Evolutionary conservation across 1,140 invertebrate species (phyloP).

Genomic region (Plutomurus gul): DNA sequence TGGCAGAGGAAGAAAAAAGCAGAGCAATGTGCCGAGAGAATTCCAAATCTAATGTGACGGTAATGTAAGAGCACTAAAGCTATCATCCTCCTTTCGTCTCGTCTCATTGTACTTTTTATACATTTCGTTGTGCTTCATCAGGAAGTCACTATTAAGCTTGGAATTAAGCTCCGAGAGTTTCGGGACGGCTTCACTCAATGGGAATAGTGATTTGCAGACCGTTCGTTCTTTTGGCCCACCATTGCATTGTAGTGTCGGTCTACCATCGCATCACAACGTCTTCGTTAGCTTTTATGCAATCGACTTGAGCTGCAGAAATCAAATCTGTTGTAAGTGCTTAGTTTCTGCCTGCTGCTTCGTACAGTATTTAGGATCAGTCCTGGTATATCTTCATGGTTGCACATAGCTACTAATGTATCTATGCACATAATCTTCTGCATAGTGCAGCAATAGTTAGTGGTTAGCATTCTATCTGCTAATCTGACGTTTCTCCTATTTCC

Average conservation of each 20-base stretch:
- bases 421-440: too few species aligned
- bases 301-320: constrained; percentile 1
- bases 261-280: not conserved
- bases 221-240: too few species aligned
- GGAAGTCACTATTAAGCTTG: constrained; percentile 20
- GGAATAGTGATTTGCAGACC: not conserved
- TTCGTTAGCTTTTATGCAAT: not conserved
- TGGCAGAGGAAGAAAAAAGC: constrained; percentile 10
- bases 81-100: constrained; percentile 24
- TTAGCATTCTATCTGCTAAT: not conserved
- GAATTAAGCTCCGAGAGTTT: not conserved
- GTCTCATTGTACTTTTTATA: constrained; percentile 22
- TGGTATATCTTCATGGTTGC: not conserved
- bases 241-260: not conserved
- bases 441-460: not conserved
- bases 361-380: too few species aligned
- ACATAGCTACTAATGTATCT: not conserved
- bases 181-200: not conserved
- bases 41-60: constrained; percentile 3
- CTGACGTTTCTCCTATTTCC: not conserved
- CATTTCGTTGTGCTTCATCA: constrained; percentile 30
- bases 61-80: constrained; percentile 13
- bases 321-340: not conserved
- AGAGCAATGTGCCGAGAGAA: constrained; percentile 23
- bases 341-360: too few species aligned